These are phyloP conservation scores for Cabera pusaria DNA, from an alignment of 2,888 invertebrate genomes.

Conservation along the genomic window DNA sequence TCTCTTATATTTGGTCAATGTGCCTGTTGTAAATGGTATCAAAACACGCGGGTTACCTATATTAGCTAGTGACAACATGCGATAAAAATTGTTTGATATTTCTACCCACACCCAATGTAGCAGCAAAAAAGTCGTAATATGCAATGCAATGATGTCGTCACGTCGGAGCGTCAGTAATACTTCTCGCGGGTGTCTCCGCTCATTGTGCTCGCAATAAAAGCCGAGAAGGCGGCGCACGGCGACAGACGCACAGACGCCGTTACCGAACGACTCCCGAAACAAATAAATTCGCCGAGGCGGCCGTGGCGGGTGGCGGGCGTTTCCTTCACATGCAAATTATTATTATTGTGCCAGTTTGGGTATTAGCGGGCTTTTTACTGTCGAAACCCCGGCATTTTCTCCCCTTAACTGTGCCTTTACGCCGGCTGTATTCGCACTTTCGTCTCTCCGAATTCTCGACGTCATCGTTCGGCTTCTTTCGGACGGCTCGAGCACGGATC, in stretches of 20 bases:
- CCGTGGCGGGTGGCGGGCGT: constrained; percentile 41
- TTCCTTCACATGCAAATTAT: constrained; percentile 66
- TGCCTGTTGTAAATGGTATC: no score
- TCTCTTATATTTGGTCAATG: no score
- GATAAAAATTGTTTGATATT: no score
- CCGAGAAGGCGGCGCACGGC: constrained; percentile 33
- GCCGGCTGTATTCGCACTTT: constrained; percentile 32
- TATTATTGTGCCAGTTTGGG: constrained; percentile 61
- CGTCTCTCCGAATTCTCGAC: constrained; percentile 30
- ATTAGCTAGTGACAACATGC: no score
- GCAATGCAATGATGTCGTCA: constrained; percentile 18
- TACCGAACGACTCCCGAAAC: constrained; percentile 43
- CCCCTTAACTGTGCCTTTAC: constrained; percentile 27
- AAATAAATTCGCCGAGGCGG: constrained; percentile 53
- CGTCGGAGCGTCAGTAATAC: constrained; percentile 14
- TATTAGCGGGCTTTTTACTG: constrained; percentile 60
- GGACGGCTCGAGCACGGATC: constrained; percentile 12
- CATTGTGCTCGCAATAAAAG: constrained; percentile 40
- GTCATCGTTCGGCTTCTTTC: constrained; percentile 36
- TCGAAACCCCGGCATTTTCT: constrained; percentile 29
- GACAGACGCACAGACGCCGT: no score
- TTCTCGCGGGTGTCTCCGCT: constrained; percentile 9
- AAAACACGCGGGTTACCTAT: no score
- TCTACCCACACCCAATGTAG: not conserved
- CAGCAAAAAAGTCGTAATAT: constrained; percentile 27